Evolutionary conservation across 2,888 invertebrate genomes (phyloP), one percentile per base, ranked within the genome.

Genomic region (Eremobia ochroleuca): DNA sequence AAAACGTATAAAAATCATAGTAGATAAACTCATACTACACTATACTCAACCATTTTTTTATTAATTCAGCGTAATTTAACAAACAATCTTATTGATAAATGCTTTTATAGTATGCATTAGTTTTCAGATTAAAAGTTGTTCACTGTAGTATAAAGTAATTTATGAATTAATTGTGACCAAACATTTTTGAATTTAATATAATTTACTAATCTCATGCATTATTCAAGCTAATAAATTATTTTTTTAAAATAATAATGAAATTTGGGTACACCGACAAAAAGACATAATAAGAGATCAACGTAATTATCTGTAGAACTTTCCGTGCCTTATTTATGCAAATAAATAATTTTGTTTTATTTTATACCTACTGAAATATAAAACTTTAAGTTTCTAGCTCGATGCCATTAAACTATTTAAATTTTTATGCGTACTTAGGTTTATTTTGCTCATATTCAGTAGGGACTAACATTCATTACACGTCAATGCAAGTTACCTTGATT

Each of bases 371-470:
- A 9, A 11, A 4, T 25, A 46, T 4, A 9, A 25, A 25, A 25
- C 21, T 52, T 34, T 18, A 13, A n/a, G 5, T 62, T 62, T 40
- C 5, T n/a, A 49, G n/a, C 46, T 59, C 58, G 37, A 31, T 46
- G 46, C 8, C 21, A 40, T 31, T 21, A 49, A 64, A 62, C 31
- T 62, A n/a, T 75, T 40, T 40, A 34, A 8, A 58, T 65, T 5
- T 55, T 59, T 61, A 79, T 49, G 31, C 28, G 9, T 55, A 34
- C 13, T 21, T 43, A 43, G 4, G 34, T 71, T 46, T 46, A 72
- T 52, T 65, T 83, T 59, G 18, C 58, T 61, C 21, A 46, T 68
- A 65, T 34, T 76, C 68, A 69, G 68, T 65, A 59, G 83, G 77
- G 77, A 80, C n/a, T 65, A 58, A 34, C 72, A 52, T 79, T 62